Percentiles rank a stretch among this genome's conserved stretches.
These are phyloP conservation scores for Sisyra nigra DNA, from an alignment of 2,888 invertebrate genomes.

Conservation along the genomic window DNA sequence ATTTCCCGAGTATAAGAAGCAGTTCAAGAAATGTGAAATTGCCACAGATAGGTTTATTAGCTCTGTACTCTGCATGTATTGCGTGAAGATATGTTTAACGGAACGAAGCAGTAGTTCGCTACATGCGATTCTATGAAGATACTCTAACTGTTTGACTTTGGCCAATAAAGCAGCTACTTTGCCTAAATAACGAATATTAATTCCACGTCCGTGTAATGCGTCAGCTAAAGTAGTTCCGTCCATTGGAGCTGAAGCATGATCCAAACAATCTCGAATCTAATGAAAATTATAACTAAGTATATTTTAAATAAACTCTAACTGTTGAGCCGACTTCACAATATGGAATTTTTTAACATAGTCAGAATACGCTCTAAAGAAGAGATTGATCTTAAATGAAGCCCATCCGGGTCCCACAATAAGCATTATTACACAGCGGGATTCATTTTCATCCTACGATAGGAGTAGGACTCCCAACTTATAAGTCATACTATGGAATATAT, in stretches of 20 bases:
- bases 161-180: slow-evolving; percentile 69
- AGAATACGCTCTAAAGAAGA: too few species aligned
- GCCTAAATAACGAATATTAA: slow-evolving; percentile 93
- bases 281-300: slow-evolving; percentile 11
- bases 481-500: too few species aligned
- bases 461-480: too few species aligned
- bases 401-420: too few species aligned
- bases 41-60: slow-evolving; percentile 81
- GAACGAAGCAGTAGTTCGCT: slow-evolving; percentile 80
- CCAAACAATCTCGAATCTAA: slow-evolving; percentile 75
- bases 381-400: too few species aligned
- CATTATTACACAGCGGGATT: too few species aligned
- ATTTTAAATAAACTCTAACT: too few species aligned
- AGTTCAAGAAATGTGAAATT: slow-evolving; percentile 92
- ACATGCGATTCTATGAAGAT: slow-evolving; percentile 78
- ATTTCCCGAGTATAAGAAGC: slow-evolving; percentile 68
- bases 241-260: slow-evolving; percentile 86
- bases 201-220: slow-evolving; percentile 86
- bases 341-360: too few species aligned
- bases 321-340: too few species aligned
- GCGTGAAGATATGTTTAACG: slow-evolving; percentile 86
- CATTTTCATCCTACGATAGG: too few species aligned
- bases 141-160: slow-evolving; percentile 65
- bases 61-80: slow-evolving; percentile 81
- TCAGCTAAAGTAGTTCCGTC: slow-evolving; percentile 88